Conservation (phyloP, 2,113 vertebrate genomes). For the Actenoides lindsayi region DNA sequence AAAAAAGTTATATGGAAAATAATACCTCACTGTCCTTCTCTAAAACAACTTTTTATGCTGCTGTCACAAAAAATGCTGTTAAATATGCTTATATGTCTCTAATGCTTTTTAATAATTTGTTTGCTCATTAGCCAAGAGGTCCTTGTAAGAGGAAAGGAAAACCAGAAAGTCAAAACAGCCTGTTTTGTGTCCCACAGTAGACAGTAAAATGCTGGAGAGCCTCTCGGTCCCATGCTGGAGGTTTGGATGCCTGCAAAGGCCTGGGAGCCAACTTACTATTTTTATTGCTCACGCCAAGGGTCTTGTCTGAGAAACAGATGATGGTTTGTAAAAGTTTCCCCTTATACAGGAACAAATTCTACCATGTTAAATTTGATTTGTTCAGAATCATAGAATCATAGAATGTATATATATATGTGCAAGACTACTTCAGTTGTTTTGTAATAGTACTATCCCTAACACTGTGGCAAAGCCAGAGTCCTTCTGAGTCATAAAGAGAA, state of each 20-base stretch:
- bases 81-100: neutral
- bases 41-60: neutral
- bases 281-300: neutral
- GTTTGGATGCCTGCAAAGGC: neutral
- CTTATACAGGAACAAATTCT: neutral
- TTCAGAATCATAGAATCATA: neutral
- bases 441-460: neutral
- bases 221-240: rapidly evolving
- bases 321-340: neutral
- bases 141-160: neutral
- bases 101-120: neutral
- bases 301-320: neutral
- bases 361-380: neutral
- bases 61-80: neutral
- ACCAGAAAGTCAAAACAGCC: neutral
- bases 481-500: neutral
- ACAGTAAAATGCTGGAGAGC: neutral
- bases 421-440: neutral
- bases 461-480: neutral
- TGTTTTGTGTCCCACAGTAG: neutral
- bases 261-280: neutral
- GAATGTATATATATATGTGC: no score
- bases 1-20: neutral
- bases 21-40: neutral
- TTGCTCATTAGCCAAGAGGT: neutral